Base-by-base conservation (phyloP, 1,140 invertebrate genomes). In the Tigriopus japonicus region DNA sequence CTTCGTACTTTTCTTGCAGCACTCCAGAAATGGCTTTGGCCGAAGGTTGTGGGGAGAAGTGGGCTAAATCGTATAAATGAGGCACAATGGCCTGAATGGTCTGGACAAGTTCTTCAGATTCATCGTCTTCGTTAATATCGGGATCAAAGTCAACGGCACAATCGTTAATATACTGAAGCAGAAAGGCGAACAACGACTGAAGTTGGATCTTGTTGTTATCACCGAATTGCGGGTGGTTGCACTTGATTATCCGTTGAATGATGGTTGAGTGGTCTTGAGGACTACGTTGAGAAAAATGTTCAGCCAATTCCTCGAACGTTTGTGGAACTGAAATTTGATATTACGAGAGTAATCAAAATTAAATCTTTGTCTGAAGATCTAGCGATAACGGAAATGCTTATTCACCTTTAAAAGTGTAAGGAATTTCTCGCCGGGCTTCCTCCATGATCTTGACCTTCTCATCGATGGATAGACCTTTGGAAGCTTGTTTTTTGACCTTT, bases 191-290 rank as follows among this genome's bases (percentile, higher is more conserved):
- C 10, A 90, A 69, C 64, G 76, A 75, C 28, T 79, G 77, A 19
- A 91, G 72, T 68, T 83, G 80, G 52, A 81, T 78, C 69, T 85
- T 86, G 67, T 90, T 89, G 13, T 77, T 78, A 63, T 79, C 78
- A 15, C 76, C 76, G 51, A 88, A 69, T 68, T 82, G 82, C 40
- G 82, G 82, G 70, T 90, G 82, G 73, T 87, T 85, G 64, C 81
- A 85, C 74, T 89, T 89, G 43, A 90, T 82, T 62, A 93, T 80
- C 65, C 86, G 77, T 64, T 87, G 81, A 53, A 92, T 65, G 12
- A 89, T 81, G 12, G 79, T 74, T 1, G 76, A 71, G 64, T 86
- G 81, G 62, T 84, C 76, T 6, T 77, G 70, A 10, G 76, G 70
- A 42, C 73, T 74, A 15, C 17, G 17, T 19, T 41, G 55, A 40